Conservation (phyloP, 2,113 vertebrate genomes). For the Polypterus senegalus region DNA sequence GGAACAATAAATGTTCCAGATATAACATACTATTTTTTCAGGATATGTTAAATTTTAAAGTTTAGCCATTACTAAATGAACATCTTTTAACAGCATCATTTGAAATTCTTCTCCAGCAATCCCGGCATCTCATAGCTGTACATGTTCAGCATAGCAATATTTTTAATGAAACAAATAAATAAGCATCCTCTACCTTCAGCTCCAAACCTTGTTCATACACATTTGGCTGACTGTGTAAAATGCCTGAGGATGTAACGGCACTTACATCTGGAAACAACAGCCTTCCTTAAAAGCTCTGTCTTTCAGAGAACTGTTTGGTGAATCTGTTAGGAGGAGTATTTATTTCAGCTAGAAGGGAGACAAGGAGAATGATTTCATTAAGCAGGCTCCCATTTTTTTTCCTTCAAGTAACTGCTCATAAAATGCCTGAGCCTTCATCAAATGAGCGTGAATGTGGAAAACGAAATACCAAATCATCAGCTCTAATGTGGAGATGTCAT, state of each 20-base stretch:
- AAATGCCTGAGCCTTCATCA: conserved; percentile 39
- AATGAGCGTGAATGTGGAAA: conserved; percentile 43
- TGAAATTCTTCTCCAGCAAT: no score
- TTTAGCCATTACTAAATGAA: no score
- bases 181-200: no score
- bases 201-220: no score
- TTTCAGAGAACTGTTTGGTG: conserved; percentile 20
- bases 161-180: no score
- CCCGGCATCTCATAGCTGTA: no score
- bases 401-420: conserved; percentile 38
- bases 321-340: conserved; percentile 18
- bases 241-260: background rate
- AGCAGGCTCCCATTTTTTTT: conserved; percentile 33
- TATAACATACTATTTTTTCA: no score
- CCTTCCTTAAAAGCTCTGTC: conserved; percentile 12
- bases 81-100: no score
- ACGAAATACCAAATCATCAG: conserved; percentile 49
- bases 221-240: background rate
- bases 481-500: conserved; percentile 52
- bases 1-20: no score
- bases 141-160: no score
- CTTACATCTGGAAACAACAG: conserved; percentile 10
- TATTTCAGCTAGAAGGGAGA: conserved; percentile 26
- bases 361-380: conserved; percentile 36
- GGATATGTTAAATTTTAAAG: no score